Evolutionary conservation across 2,113 vertebrate species (phyloP).

Genomic region (Oncorhynchus keta): DNA sequence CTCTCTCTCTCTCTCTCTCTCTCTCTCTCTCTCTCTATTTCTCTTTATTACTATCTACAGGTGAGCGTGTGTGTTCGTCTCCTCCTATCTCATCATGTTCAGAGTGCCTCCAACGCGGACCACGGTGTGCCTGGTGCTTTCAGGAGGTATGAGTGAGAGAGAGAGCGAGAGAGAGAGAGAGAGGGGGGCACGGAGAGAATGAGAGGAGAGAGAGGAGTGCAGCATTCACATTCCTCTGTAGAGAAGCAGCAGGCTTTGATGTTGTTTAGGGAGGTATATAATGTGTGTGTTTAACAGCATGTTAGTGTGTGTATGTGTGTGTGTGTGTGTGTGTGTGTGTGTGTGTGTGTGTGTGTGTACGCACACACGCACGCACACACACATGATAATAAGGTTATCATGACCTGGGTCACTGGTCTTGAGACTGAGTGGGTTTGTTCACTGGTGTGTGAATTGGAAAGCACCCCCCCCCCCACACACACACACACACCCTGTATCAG

Average conservation of each 20-base stretch:
- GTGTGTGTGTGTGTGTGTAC: slow-evolving; percentile 36
- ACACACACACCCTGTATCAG: not conserved
- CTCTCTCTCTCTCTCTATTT: too few relatives aligned
- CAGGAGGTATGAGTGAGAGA: slow-evolving; percentile 80
- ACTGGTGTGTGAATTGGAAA: not conserved
- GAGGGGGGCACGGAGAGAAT: too few relatives aligned
- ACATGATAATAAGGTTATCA: too few relatives aligned
- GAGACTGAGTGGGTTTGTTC: not conserved
- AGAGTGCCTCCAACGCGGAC: slow-evolving; percentile 85
- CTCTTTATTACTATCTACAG: slow-evolving; percentile 59
- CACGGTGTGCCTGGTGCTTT: slow-evolving; percentile 94
- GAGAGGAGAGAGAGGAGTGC: not conserved
- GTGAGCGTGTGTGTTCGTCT: slow-evolving; percentile 80
- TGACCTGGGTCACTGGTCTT: not conserved
- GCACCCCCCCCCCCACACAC: not conserved
- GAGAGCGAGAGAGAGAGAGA: not conserved
- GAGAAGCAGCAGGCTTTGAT: slow-evolving; percentile 52
- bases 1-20: too few relatives aligned
- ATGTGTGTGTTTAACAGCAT: slow-evolving; percentile 34
- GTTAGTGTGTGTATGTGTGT: slow-evolving; percentile 28
- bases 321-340: slow-evolving; percentile 44
- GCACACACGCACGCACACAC: not conserved
- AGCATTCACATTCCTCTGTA: slow-evolving; percentile 43
- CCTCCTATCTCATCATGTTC: slow-evolving; percentile 79
- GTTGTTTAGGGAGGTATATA: slow-evolving; percentile 52